A percentile compares a stretch with the other conserved stretches of the same genome.
phyloP scores from a whole-genome alignment of 2,113 vertebrate genomes.

The Amblyopsis rosae region DNA sequence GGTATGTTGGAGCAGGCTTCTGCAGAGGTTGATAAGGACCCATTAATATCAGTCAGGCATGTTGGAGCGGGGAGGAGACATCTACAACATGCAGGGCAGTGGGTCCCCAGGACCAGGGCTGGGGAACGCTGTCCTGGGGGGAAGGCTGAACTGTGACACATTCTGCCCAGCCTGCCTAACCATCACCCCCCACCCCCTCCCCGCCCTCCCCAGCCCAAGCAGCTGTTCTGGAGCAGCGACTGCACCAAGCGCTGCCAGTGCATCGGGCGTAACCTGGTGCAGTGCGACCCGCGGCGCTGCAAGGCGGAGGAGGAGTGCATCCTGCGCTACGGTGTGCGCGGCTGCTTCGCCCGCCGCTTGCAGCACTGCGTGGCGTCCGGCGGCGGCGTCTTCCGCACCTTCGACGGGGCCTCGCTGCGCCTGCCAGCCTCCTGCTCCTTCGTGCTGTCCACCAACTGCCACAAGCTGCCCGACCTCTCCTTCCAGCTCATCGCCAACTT shows the following conservation, averaged over 20 bases:
- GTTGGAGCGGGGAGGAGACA: too few species aligned
- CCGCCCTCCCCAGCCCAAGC: constrained; percentile 83
- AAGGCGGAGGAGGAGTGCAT: constrained; percentile 91
- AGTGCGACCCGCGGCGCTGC: constrained; percentile 93
- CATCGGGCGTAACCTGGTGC: constrained; percentile 94
- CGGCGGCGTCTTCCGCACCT: constrained; percentile 92
- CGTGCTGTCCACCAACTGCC: constrained; percentile 96
- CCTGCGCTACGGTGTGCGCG: constrained; percentile 83
- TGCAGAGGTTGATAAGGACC: too few species aligned
- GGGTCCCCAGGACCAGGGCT: too few species aligned
- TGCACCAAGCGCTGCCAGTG: constrained; percentile 96
- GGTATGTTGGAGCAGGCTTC: too few species aligned
- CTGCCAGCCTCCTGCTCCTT: constrained; percentile 97
- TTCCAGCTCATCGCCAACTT: constrained; percentile 99
- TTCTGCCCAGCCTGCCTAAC: not conserved
- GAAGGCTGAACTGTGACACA: too few species aligned
- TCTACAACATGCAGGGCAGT: too few species aligned
- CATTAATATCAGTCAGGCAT: too few species aligned
- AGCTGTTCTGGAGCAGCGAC: constrained; percentile 95
- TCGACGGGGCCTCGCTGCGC: constrained; percentile 93
- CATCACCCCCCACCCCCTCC: not conserved
- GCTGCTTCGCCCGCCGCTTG: constrained; percentile 87
- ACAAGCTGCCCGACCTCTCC: constrained; percentile 95
- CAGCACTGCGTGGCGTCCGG: constrained; percentile 92
- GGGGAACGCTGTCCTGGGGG: too few species aligned